Conservation (phyloP, 2,113 vertebrate genomes). For the Syngnathoides biaculeatus region DNA sequence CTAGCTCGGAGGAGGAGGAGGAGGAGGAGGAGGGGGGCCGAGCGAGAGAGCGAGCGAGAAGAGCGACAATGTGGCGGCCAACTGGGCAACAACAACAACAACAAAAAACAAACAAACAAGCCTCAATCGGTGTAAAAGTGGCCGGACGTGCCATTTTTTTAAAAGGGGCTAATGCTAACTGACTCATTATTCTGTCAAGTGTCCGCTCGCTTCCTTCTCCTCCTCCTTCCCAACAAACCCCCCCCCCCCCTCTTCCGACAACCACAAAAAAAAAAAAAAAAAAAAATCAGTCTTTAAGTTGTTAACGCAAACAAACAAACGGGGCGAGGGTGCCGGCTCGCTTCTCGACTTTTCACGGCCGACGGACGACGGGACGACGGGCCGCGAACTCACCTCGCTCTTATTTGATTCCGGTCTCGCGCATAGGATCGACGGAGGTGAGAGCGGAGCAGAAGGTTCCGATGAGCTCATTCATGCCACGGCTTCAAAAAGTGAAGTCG, state of each 20-base stretch:
- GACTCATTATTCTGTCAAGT: constrained; percentile 46
- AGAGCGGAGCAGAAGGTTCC: constrained; percentile 64
- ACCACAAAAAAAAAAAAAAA: background rate
- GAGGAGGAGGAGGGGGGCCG: background rate
- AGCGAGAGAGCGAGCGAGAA: background rate
- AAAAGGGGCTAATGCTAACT: constrained; percentile 3
- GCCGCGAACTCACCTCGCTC: constrained; percentile 58
- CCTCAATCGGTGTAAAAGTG: background rate
- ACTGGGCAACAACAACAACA: too few relatives aligned
- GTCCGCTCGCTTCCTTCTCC: constrained; percentile 58
- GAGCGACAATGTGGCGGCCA: background rate
- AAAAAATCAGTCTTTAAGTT: constrained; percentile 30
- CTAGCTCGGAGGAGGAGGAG: constrained; percentile 42
- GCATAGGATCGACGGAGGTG: constrained; percentile 70
- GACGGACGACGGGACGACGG: background rate
- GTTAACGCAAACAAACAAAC: constrained; percentile 22
- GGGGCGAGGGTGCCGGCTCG: background rate
- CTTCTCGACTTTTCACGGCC: too few relatives aligned
- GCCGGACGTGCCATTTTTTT: background rate
- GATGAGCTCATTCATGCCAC: constrained; percentile 76
- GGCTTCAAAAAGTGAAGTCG: constrained; percentile 65
- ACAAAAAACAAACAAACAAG: too few relatives aligned
- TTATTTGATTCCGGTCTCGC: constrained; percentile 66
- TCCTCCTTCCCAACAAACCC: constrained; percentile 40
- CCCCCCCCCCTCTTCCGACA: constrained; percentile 37